Evolutionary conservation across 2,113 vertebrate species (phyloP).

Genomic region (Pedionomus torquatus): DNA sequence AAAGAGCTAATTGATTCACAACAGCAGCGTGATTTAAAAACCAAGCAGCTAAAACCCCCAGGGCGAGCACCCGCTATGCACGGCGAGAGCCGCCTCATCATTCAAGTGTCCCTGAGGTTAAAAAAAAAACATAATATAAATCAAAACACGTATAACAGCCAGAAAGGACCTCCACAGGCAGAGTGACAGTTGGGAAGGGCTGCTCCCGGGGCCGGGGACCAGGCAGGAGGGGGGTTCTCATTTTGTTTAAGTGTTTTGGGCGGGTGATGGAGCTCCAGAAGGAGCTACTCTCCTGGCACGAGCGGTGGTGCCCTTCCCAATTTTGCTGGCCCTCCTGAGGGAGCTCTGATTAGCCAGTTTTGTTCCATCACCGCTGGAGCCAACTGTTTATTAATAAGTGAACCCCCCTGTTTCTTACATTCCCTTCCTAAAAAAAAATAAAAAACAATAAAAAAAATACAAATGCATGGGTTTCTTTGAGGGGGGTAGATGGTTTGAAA

Average conservation of each 20-base stretch:
- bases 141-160: background rate
- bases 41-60: background rate
- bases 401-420: background rate
- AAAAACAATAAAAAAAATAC: background rate
- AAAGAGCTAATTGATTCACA: background rate
- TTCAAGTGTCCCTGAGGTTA: background rate
- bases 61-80: background rate
- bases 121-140: background rate
- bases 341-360: constrained; percentile 3
- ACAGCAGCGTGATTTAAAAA: background rate
- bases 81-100: background rate
- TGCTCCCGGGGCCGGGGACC: background rate
- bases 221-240: background rate
- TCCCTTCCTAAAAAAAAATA: background rate
- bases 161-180: background rate
- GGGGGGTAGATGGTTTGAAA: background rate
- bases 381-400: constrained; percentile 38
- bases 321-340: background rate
- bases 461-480: background rate
- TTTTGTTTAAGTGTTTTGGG: constrained; percentile 10
- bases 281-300: background rate
- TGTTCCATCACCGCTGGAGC: constrained; percentile 42
- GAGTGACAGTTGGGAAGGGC: background rate
- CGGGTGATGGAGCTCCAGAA: background rate
- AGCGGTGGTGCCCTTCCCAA: background rate